Conservation (phyloP, 2,888 invertebrate genomes). For the Anthrax anthrax region DNA sequence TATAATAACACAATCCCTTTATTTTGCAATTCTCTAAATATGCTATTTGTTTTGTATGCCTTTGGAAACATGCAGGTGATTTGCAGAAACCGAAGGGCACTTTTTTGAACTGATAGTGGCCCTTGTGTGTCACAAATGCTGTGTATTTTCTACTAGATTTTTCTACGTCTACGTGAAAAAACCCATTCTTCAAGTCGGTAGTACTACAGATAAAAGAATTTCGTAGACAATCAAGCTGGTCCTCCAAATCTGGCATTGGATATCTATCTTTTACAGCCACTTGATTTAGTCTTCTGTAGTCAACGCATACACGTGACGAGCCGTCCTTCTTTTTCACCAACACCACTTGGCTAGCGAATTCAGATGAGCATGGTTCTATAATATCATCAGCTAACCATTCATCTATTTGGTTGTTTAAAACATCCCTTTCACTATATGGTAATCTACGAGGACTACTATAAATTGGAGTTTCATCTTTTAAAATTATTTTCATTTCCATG, state of each 20-base stretch:
- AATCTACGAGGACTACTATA: neutral
- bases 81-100: constrained; percentile 27
- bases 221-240: constrained; percentile 11
- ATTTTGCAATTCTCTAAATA: neutral
- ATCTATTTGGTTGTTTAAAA: neutral
- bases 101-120: constrained; percentile 20
- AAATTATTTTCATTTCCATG: too few relatives aligned
- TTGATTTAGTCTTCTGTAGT: constrained; percentile 16
- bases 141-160: constrained; percentile 18
- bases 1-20: neutral
- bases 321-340: constrained; percentile 12
- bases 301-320: constrained; percentile 18
- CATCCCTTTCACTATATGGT: neutral
- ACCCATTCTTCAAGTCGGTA: constrained; percentile 17
- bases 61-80: constrained; percentile 21
- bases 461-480: too few relatives aligned
- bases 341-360: constrained; percentile 13
- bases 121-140: constrained; percentile 24
- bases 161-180: constrained; percentile 20
- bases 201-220: constrained; percentile 17
- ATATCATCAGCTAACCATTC: constrained; percentile 4
- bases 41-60: constrained; percentile 8
- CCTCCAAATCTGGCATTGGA: constrained; percentile 7
- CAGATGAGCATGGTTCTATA: neutral
- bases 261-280: constrained; percentile 5